These are phyloP conservation scores for Alfaro cultratus DNA, from an alignment of 2,797 vertebrate species.

Conservation along the genomic window DNA sequence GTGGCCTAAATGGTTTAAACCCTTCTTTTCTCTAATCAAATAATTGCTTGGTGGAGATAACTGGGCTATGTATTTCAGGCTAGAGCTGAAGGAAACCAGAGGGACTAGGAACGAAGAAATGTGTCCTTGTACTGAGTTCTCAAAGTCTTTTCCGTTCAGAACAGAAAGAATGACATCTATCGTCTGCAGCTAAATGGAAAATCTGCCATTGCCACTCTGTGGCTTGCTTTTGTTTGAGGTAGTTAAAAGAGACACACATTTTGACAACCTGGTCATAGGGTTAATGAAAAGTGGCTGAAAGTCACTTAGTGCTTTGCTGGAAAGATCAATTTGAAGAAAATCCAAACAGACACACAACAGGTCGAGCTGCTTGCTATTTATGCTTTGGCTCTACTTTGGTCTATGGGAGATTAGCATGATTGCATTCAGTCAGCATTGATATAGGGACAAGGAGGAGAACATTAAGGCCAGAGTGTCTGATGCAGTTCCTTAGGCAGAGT, in stretches of 20 bases:
- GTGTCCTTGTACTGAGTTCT: slow-evolving; percentile 68
- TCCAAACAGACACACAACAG: slow-evolving; percentile 6
- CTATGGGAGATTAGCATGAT: slow-evolving; percentile 16
- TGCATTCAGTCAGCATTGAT: slow-evolving; percentile 29
- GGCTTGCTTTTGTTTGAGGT: slow-evolving; percentile 44
- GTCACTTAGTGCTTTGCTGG: slow-evolving; percentile 39
- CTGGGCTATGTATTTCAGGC: slow-evolving; percentile 62
- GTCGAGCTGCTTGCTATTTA: slow-evolving; percentile 24
- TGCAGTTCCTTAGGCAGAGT: slow-evolving; percentile 11
- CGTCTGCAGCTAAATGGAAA: slow-evolving; percentile 35
- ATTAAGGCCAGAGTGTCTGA: not conserved
- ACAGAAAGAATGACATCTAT: slow-evolving; percentile 32
- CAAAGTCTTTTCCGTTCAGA: slow-evolving; percentile 59
- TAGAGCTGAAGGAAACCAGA: slow-evolving; percentile 53
- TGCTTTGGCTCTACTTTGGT: not conserved
- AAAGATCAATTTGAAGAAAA: slow-evolving; percentile 26
- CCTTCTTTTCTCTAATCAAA: slow-evolving; percentile 79
- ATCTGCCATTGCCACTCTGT: slow-evolving; percentile 9
- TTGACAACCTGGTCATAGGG: slow-evolving; percentile 34
- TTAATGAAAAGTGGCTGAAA: slow-evolving; percentile 57
- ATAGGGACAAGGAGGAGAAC: slow-evolving; percentile 5
- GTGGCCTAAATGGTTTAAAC: slow-evolving; percentile 74
- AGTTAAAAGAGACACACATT: slow-evolving; percentile 30
- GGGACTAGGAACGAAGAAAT: slow-evolving; percentile 57
- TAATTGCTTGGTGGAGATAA: slow-evolving; percentile 81